phyloP scores from a whole-genome alignment of 1,140 invertebrate species.

The Diprion similis region DNA sequence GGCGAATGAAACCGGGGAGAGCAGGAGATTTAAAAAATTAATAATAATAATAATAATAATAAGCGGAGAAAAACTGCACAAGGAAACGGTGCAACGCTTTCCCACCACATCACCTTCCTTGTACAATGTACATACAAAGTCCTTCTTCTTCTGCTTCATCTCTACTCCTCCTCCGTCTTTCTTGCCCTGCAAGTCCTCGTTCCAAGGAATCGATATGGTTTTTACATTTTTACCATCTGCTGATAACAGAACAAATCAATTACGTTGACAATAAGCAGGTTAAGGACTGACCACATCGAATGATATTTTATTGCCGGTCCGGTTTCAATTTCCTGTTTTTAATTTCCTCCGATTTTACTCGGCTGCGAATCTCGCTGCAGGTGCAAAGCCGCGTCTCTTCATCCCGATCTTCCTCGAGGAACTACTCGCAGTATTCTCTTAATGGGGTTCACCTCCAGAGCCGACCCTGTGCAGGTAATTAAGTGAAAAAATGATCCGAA shows the following conservation, averaged over 20 bases:
- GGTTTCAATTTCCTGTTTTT: no score
- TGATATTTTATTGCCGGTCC: no score
- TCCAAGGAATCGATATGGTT: not conserved
- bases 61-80: no score
- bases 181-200: not conserved
- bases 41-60: no score
- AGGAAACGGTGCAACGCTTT: not conserved
- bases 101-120: constrained; percentile 23
- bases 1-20: no score
- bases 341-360: not conserved
- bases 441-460: constrained; percentile 47
- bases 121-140: not conserved
- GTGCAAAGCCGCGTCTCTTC: no score
- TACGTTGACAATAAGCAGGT: no score
- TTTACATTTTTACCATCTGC: no score
- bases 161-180: not conserved
- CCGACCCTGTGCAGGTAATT: constrained; percentile 48
- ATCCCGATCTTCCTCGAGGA: no score
- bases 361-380: constrained; percentile 23
- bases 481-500: constrained; percentile 48
- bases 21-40: no score
- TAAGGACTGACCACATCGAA: no score
- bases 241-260: no score
- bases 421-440: constrained; percentile 31
- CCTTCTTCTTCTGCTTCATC: constrained; percentile 1